Conservation (phyloP, 2,797 vertebrate genomes). For the Crocidura indochinensis region DNA sequence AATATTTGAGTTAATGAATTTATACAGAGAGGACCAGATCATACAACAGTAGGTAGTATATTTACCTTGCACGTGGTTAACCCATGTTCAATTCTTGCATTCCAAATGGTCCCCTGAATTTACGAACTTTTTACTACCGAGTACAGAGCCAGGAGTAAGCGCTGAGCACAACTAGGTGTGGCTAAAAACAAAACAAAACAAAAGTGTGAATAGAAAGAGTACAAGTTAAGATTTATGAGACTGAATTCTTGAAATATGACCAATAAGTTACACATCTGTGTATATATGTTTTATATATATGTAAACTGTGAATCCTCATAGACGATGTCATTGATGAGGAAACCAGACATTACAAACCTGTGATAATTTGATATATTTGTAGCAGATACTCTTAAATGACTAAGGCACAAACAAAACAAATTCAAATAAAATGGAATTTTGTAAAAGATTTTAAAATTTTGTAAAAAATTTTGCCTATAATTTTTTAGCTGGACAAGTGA, state of each 20-base stretch:
- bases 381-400: constrained; percentile 14
- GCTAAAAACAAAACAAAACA: not conserved
- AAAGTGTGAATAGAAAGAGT: not conserved
- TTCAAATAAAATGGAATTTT: constrained; percentile 35
- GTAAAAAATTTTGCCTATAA: constrained; percentile 46
- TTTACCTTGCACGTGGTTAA: no score
- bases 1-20: constrained; percentile 62
- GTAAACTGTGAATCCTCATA: not conserved
- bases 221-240: constrained; percentile 13
- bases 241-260: constrained; percentile 26
- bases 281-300: no score
- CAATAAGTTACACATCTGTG: not conserved
- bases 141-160: no score
- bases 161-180: no score
- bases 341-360: not conserved
- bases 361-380: constrained; percentile 60
- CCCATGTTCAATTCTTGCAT: no score
- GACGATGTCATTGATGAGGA: not conserved
- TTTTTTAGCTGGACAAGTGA: constrained; percentile 28
- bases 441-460: constrained; percentile 25
- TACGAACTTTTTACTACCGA: no score
- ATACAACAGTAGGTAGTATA: no score
- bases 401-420: constrained; percentile 35
- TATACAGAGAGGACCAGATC: no score
- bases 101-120: no score